Percentiles rank a stretch among this genome's conserved stretches.
Evolutionary conservation across 2,888 invertebrate species (phyloP).

Genomic region (Ctenicera cuprea): DNA sequence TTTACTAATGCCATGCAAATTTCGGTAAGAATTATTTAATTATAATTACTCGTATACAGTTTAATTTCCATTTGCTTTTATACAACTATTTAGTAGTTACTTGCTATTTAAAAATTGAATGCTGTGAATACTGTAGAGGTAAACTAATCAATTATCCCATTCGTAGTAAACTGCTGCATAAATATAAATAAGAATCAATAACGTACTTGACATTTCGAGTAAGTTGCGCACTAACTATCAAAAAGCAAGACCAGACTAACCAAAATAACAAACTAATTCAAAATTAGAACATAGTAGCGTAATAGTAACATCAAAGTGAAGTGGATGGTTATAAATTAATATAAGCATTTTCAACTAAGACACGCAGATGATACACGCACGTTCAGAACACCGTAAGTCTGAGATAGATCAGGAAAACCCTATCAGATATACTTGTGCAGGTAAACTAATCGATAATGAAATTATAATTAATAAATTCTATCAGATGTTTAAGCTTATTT

Average conservation of each 20-base stretch:
- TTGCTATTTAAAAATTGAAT: too few species aligned
- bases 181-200: slow-evolving; percentile 8
- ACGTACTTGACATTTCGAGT: neutral
- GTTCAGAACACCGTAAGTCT: neutral
- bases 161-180: slow-evolving; percentile 7
- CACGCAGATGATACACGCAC: slow-evolving; percentile 25
- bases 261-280: slow-evolving; percentile 17
- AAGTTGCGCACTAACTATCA: neutral
- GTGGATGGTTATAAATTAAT: slow-evolving; percentile 20
- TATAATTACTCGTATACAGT: too few species aligned
- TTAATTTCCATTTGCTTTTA: too few species aligned
- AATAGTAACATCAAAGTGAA: slow-evolving; percentile 24
- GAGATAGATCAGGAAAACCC: neutral
- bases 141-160: neutral
- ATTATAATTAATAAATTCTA: too few species aligned
- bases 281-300: slow-evolving; percentile 28
- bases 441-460: too few species aligned
- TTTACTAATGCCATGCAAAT: too few species aligned
- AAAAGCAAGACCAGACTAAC: neutral
- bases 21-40: too few species aligned
- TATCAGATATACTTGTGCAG: neutral
- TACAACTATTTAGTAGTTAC: too few species aligned
- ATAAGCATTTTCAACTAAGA: slow-evolving; percentile 3
- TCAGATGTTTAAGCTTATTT: too few species aligned
- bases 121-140: neutral